Evolutionary conservation across 1,140 invertebrate genomes (phyloP), one percentile per base, ranked within the genome.

Genomic region (Ceratina calcarata): DNA sequence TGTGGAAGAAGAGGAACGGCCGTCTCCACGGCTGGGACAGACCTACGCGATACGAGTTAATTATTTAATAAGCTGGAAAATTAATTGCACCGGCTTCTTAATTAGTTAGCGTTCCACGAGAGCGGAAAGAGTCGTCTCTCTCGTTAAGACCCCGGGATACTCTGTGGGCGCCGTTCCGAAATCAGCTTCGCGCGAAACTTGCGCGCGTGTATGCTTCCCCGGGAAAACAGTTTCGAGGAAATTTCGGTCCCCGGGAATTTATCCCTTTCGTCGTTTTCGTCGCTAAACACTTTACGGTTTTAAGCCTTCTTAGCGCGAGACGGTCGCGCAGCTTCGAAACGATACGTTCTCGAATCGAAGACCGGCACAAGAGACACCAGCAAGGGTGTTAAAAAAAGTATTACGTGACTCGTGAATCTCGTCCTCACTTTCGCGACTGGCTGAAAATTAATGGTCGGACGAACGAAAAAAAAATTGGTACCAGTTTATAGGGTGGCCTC

Each of bases 31-130:
- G 68, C 49, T 22, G 58, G 82, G 69, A 84, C 67, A 73, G 78
- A 78, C 75, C 66, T 65, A 70, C 65, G 72, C 37, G 80, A 87
- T 84, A 84, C 76, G 81, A 83, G 82, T 89, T 90, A 90, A 90
- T 90, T 90, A 90, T 89, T 90, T 88, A 90, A 90, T 90, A 90
- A 90, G 73, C 82, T 84, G 85, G 87, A 90, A 90, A 90, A 88
- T 90, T 88, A 90, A 89, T 90, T 88, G 82, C 81, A 78, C 80
- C 73, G 16, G 78, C 57, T 83, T 80, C 78, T 89, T 89, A 87
- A 89, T 90, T 89, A 87, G 84, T 87, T 70, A 22, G 20, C 60
- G 70, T 77, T 53, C 32, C 18, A 16, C 18, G 55, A 76, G 22
- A 73, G 18, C 60, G 70, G 71, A 84, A 76, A 78, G 62, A 61